These are phyloP conservation scores for Drosophila sordidula DNA, from an alignment of 2,888 invertebrate genomes.

Conservation along the genomic window DNA sequence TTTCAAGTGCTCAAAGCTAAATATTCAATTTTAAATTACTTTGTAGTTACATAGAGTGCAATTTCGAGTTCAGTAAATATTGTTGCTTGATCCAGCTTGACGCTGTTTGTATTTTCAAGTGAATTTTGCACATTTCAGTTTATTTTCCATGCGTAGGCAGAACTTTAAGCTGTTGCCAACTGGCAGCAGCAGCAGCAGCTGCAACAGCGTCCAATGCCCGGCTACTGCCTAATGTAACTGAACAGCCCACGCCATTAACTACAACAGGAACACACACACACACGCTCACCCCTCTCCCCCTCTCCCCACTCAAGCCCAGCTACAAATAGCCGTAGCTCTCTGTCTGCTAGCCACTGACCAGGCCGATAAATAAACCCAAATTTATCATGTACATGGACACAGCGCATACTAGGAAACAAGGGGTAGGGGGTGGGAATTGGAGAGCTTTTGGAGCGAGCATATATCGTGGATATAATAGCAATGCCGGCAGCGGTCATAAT, in stretches of 20 bases:
- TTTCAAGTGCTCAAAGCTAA: not conserved
- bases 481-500: constrained; percentile 70
- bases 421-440: not conserved
- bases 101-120: constrained; percentile 4
- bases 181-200: constrained; percentile 33
- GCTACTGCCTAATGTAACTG: constrained; percentile 58
- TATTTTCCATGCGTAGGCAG: constrained; percentile 5
- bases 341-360: constrained; percentile 52
- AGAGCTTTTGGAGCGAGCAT: constrained; percentile 40
- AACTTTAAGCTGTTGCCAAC: constrained; percentile 50
- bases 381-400: constrained; percentile 72
- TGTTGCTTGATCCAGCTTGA: not conserved
- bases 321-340: constrained; percentile 66
- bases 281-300: not conserved
- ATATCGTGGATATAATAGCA: constrained; percentile 75
- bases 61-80: not conserved
- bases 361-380: constrained; percentile 74
- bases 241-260: constrained; percentile 63
- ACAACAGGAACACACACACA: constrained; percentile 35
- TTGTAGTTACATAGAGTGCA: not conserved
- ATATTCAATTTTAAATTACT: not conserved
- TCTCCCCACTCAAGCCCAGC: constrained; percentile 23
- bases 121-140: constrained; percentile 5
- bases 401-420: constrained; percentile 4
- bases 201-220: constrained; percentile 37